These are phyloP conservation scores for Zootoca vivipara DNA, from an alignment of 2,113 vertebrate genomes.

Conservation along the genomic window DNA sequence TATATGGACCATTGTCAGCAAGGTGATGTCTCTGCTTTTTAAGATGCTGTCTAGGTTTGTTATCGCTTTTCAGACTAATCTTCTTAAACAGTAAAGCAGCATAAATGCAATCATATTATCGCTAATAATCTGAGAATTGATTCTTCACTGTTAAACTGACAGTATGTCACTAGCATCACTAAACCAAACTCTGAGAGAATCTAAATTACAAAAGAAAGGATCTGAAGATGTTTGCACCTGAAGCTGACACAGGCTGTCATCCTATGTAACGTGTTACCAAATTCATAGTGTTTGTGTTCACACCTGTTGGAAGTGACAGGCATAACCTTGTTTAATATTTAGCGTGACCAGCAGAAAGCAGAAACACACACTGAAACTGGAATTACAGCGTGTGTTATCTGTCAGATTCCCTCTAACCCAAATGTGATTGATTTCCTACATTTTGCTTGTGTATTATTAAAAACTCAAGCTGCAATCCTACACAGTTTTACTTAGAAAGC, in stretches of 20 bases:
- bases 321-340: constrained; percentile 25
- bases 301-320: constrained; percentile 34
- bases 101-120: constrained; percentile 11
- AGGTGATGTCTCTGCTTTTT: no score
- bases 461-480: constrained; percentile 33
- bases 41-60: no score
- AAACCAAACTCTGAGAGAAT: constrained; percentile 12
- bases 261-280: neutral
- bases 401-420: constrained; percentile 34
- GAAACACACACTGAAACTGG: constrained; percentile 48
- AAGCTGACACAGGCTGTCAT: neutral
- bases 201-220: constrained; percentile 8
- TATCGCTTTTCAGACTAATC: neutral
- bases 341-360: constrained; percentile 29
- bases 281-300: constrained; percentile 25
- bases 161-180: neutral
- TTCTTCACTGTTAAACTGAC: constrained; percentile 11
- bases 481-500: neutral
- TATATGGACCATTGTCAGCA: no score
- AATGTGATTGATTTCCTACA: constrained; percentile 46
- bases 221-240: neutral
- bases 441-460: constrained; percentile 47
- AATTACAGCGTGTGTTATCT: constrained; percentile 43
- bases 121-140: neutral
- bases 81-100: neutral